Conservation (phyloP, 2,888 invertebrate species). For the Elegia similella region DNA sequence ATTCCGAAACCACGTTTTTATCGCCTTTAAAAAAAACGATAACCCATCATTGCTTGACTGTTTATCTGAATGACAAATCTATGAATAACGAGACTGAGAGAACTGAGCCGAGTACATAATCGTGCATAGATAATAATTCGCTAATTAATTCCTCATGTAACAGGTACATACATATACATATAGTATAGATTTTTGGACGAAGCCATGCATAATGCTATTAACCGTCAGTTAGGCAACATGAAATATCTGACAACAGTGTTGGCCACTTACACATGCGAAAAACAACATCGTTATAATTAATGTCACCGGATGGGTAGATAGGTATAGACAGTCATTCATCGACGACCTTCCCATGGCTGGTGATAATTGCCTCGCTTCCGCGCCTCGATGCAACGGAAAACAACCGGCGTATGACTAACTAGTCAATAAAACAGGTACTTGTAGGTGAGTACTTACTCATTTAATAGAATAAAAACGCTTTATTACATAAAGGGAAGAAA, state of each 20-base stretch:
- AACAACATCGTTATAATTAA: not conserved
- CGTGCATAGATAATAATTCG: not conserved
- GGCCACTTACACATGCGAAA: too few species aligned
- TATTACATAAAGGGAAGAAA: too few species aligned
- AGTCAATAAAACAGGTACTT: not conserved
- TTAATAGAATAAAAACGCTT: too few species aligned
- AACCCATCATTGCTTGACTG: conserved; percentile 2
- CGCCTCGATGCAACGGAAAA: not conserved
- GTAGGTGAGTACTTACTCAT: not conserved
- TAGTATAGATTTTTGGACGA: too few species aligned
- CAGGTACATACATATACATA: too few species aligned
- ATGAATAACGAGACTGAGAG: conserved; percentile 3
- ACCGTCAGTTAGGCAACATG: too few species aligned
- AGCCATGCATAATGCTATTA: too few species aligned
- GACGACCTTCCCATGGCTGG: conserved; percentile 1
- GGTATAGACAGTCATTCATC: not conserved
- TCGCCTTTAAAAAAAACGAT: conserved; percentile 1
- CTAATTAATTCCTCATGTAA: not conserved
- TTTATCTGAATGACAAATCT: conserved; percentile 12
- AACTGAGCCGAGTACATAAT: not conserved
- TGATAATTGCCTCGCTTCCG: not conserved
- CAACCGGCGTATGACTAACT: not conserved
- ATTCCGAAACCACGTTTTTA: conserved; percentile 6
- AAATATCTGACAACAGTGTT: too few species aligned
- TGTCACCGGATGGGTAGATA: not conserved